phyloP scores from a whole-genome alignment of 2,113 vertebrate genomes.

The Nothoprocta pentlandii region DNA sequence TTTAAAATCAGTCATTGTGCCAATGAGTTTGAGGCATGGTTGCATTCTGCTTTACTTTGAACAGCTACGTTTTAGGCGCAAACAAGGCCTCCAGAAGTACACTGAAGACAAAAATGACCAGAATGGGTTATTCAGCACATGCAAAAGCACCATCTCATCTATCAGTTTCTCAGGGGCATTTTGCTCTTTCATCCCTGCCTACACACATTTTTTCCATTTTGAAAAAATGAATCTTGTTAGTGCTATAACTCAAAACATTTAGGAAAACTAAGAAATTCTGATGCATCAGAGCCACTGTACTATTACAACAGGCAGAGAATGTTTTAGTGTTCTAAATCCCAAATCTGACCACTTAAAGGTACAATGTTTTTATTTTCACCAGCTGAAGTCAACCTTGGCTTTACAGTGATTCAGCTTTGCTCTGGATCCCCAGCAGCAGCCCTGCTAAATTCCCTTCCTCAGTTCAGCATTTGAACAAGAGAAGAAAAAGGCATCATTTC shows the following conservation, averaged over 20 bases:
- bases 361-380: background rate
- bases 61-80: background rate
- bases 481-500: background rate
- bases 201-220: background rate
- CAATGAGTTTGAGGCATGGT: background rate
- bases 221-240: background rate
- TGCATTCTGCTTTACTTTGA: background rate
- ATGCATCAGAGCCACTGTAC: background rate
- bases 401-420: background rate
- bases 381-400: background rate
- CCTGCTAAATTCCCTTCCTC: background rate
- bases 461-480: background rate
- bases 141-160: background rate
- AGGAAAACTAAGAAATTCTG: background rate
- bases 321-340: background rate
- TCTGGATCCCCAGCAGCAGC: background rate
- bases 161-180: background rate
- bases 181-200: background rate
- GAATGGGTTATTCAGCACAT: background rate
- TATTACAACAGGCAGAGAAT: accelerated
- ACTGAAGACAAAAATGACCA: background rate
- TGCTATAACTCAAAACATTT: background rate
- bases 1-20: background rate
- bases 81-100: background rate
- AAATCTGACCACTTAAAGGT: background rate